Percentiles rank a stretch among this genome's conserved stretches.
phyloP scores from a whole-genome alignment of 2,888 invertebrate species.

The Taphrorychus bicolor region DNA sequence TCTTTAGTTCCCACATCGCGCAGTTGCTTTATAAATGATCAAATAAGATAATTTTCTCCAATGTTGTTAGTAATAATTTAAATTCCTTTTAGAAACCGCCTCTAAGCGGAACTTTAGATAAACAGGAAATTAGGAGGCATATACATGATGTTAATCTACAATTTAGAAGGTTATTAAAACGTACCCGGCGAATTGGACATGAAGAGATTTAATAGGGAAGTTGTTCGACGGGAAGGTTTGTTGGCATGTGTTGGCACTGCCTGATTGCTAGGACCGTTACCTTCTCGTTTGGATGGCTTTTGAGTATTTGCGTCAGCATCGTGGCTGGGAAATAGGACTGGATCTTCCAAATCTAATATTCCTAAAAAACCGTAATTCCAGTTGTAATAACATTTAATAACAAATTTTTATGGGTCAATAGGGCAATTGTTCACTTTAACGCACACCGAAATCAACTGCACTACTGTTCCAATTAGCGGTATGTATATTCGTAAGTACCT shows the following conservation, averaged over 20 bases:
- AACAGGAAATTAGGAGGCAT: neutral
- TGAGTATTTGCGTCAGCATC: slow-evolving; percentile 48
- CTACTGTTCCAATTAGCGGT: too few relatives aligned
- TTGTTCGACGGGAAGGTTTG: slow-evolving; percentile 90
- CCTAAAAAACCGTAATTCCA: slow-evolving; percentile 45
- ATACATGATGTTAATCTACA: neutral
- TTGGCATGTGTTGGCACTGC: slow-evolving; percentile 64
- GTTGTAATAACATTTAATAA: too few relatives aligned
- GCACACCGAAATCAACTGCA: too few relatives aligned
- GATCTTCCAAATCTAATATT: slow-evolving; percentile 56
- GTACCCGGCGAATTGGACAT: slow-evolving; percentile 94
- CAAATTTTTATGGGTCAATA: too few relatives aligned
- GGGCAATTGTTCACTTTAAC: too few relatives aligned
- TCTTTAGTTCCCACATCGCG: slow-evolving; percentile 7
- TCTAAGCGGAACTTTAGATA: neutral
- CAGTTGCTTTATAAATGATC: too few relatives aligned
- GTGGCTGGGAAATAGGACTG: slow-evolving; percentile 53
- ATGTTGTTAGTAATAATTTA: too few relatives aligned
- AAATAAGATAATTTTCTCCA: neutral
- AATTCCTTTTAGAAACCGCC: neutral
- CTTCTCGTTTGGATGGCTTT: slow-evolving; percentile 73
- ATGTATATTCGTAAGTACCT: too few relatives aligned
- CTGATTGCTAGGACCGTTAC: slow-evolving; percentile 62
- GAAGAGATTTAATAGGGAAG: slow-evolving; percentile 94
- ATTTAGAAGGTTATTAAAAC: slow-evolving; percentile 45